Evolutionary conservation across 2,888 invertebrate genomes (phyloP), one percentile per base, ranked within the genome.

Genomic region (Aphelenchoides bicaudatus): DNA sequence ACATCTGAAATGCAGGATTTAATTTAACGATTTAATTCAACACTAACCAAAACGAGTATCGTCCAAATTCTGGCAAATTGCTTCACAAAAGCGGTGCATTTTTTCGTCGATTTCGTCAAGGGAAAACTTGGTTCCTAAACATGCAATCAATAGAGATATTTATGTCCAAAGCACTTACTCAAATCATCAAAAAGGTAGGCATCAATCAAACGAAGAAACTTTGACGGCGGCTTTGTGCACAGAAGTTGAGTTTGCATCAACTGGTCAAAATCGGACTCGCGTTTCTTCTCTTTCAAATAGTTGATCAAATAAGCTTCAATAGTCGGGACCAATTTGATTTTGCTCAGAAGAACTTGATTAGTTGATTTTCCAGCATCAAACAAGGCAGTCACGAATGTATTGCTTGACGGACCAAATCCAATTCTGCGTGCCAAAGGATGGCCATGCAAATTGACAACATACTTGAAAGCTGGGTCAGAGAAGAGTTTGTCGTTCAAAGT

Each of bases 181-280:
- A 51, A 19, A 34, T 51, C 52, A 16, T 51, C 39, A 39, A 51
- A 60, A 25, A 58, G 23, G 59, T 58, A 60, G 19, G 29, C 21
- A 60, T 58, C 58, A 19, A 58, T 19, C 4, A 58, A 37, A 5
- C 58, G 39, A 23, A 58, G 38, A 19, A 58, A 59, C 4, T 29
- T 27, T 19, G 58, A 58, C 10, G 58, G 60, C n/a, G 60, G 58
- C 21, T 29, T 56, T 28, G 59, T 59, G 25, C 29, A 30, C 13
- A 58, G 39, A 16, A 28, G 19, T 10, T 27, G 27, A 29, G 43
- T 58, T 19, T 37, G 59, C 37, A 58, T 37, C 10, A 58, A 28
- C 25, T 58, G 23, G 1, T 38, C 43, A 6, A 58, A 55, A 19
- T 54, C 58, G 3, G 21, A 1, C 10, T 38, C 39, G 2, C 55